These are phyloP conservation scores for Telmatherina bonti DNA, from an alignment of 2,797 vertebrate species.

Conservation along the genomic window DNA sequence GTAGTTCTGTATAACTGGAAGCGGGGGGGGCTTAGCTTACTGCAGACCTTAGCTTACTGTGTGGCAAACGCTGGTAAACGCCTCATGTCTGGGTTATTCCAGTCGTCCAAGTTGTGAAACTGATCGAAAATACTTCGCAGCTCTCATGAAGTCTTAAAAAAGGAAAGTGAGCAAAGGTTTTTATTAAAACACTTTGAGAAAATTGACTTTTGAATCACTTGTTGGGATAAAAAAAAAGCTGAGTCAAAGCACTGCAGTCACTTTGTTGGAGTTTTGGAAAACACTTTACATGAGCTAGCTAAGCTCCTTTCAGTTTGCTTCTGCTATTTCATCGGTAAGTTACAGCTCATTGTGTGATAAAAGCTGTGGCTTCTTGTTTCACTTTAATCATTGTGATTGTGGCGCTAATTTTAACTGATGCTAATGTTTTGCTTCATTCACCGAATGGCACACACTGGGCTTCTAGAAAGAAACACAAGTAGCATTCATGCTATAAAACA, in stretches of 20 bases:
- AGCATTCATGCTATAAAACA: background rate
- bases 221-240: too few relatives aligned
- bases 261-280: background rate
- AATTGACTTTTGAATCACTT: too few relatives aligned
- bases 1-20: too few relatives aligned
- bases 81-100: background rate
- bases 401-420: too few relatives aligned
- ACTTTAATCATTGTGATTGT: too few relatives aligned
- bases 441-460: background rate
- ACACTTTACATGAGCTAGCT: background rate
- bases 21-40: background rate
- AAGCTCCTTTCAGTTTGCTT: background rate
- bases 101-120: background rate
- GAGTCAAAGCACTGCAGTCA: too few relatives aligned
- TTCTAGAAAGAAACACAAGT: background rate
- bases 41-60: background rate
- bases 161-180: too few relatives aligned
- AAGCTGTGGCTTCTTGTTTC: too few relatives aligned
- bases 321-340: background rate
- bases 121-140: background rate
- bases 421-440: background rate
- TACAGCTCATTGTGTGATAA: background rate
- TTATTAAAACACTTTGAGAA: too few relatives aligned
- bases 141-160: too few relatives aligned
- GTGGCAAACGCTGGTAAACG: background rate